Percentiles rank a stretch among this genome's conserved stretches.
phyloP scores from a whole-genome alignment of 2,113 vertebrate species.

The Tringa solitaria region DNA sequence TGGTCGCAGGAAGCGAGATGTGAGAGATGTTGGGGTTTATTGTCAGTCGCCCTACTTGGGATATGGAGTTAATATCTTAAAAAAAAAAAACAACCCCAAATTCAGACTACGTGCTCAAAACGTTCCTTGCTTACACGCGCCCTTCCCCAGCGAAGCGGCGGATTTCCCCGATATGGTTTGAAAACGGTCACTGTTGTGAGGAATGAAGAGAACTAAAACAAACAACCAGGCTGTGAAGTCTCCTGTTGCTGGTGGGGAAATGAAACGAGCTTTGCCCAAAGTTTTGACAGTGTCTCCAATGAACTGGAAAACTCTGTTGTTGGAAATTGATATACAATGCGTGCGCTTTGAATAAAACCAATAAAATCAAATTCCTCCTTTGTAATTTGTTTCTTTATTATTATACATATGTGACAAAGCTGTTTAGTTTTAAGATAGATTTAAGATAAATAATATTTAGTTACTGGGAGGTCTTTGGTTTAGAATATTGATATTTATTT shows the following conservation, averaged over 20 bases:
- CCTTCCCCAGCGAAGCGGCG: not conserved
- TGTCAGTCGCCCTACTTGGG: not conserved
- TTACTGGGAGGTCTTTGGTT: constrained; percentile 53
- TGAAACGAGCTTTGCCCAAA: not conserved
- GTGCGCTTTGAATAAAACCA: not conserved
- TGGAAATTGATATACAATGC: not conserved
- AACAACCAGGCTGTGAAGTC: not conserved
- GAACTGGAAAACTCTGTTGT: constrained; percentile 14
- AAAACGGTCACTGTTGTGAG: not conserved
- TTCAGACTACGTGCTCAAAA: not conserved
- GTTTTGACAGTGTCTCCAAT: not conserved
- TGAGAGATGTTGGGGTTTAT: not conserved
- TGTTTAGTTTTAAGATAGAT: constrained; percentile 43
- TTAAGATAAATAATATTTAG: constrained; percentile 33
- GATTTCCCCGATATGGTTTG: not conserved
- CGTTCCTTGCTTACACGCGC: not conserved
- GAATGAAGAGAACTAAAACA: not conserved
- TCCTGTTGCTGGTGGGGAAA: not conserved
- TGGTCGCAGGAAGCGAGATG: not conserved
- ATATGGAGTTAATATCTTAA: not conserved
- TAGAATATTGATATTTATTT: constrained; percentile 54
- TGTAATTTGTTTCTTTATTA: constrained; percentile 34
- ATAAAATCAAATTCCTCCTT: constrained; percentile 32
- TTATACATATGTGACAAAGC: constrained; percentile 15
- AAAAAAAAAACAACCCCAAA: not conserved